Base-by-base conservation (phyloP, 2,888 invertebrate species). In the Tetheella fluctuosa region DNA sequence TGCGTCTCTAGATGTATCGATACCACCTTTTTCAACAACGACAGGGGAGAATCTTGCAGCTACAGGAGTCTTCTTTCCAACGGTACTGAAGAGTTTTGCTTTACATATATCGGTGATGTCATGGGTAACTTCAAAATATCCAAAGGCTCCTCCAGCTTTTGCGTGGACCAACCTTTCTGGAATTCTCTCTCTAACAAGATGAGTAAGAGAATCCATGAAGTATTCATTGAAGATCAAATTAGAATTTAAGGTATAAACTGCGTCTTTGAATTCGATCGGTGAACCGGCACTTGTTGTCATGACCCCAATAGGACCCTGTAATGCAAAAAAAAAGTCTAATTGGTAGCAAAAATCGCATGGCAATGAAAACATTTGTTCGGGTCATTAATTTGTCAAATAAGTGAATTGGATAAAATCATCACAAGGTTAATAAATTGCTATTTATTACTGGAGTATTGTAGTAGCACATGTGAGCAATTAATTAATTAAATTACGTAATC, bases 161-260 rank as follows among this genome's bases (percentile, higher is more conserved):
- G 98, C 98, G 83, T 98, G 98, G 0, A 97, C 98, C 0, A 98
- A 96, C 69, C 98, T 94, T 83, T 98, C 98, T 0, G 98, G 98
- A 71, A 98, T 98, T 57, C 98, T 94, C 84, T 98, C 98, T 34
- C 97, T 93, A 77, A 95, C 95, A 75, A 98, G 97, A 79, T 97
- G 96, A 0, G 96, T 93, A 69, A 97, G 86, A 77, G 96, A 95
- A 74, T 97, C 97, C 60, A 97, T 76, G 64, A 95, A 95, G 57
- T 95, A 94, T 68, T 95, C 94, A 84, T 98, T 98, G 83, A 97
- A 96, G 13, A 98, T 83, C 4, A 98, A 93, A 37, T 95, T 92
- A 0, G 95, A 94, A 0, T 98, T 98, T 4, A 95, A 96, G 0
- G 98, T 97, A 74, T 96, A 85, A 52, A 94, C 94, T 10, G 79